Evolutionary conservation across 2,888 invertebrate genomes (phyloP).

Genomic region (Trimorus sp.): DNA sequence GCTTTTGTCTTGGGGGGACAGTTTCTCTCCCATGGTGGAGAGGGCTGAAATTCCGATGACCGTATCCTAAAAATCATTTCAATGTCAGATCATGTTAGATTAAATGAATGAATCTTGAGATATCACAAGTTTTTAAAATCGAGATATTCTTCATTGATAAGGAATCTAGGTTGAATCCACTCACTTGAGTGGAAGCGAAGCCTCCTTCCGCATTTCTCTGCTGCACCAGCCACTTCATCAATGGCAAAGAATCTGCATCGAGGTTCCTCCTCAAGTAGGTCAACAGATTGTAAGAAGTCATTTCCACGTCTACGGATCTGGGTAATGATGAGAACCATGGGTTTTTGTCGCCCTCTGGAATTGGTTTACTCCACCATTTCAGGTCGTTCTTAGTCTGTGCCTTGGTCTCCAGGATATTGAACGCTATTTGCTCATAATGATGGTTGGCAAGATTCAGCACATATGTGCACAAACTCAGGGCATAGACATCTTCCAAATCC

Average conservation of each 20-base stretch:
- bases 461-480: constrained; percentile 89
- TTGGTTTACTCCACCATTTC: constrained; percentile 91
- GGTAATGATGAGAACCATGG: constrained; percentile 85
- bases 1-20: constrained; percentile 83
- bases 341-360: constrained; percentile 84
- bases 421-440: constrained; percentile 86
- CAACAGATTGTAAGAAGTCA: constrained; percentile 93
- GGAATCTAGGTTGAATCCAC: background rate
- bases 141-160: background rate
- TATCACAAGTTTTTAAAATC: background rate
- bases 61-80: constrained; percentile 84
- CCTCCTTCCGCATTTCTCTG: constrained; percentile 88
- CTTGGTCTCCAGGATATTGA: constrained; percentile 84
- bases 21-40: constrained; percentile 85
- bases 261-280: constrained; percentile 84
- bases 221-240: constrained; percentile 88
- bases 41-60: constrained; percentile 89
- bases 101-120: no score
- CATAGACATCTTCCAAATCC: constrained; percentile 87
- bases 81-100: background rate
- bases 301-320: constrained; percentile 90
- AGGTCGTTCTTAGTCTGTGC: constrained; percentile 83
- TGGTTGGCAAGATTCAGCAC: constrained; percentile 90
- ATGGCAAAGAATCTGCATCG: constrained; percentile 84
- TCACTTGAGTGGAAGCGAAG: constrained; percentile 86